A percentile compares a stretch with the other conserved stretches of the same genome.
Conservation (phyloP, 2,113 vertebrate species). For the Poicephalus gulielmi region DNA sequence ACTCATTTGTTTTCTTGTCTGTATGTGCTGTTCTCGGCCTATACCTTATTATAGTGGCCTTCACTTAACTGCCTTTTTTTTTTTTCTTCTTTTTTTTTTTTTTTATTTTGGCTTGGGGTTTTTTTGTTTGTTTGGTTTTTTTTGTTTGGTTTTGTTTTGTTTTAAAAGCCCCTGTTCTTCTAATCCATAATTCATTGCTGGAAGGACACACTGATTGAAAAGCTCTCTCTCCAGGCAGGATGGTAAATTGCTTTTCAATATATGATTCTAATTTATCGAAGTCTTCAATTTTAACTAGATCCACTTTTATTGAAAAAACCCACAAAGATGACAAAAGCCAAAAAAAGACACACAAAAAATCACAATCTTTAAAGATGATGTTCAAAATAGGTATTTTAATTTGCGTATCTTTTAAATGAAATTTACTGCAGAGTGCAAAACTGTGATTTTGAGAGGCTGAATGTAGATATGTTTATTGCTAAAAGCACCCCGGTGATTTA, state of each 20-base stretch:
- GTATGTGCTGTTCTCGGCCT: neutral
- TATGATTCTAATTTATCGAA: slow-evolving; percentile 7
- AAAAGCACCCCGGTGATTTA: neutral
- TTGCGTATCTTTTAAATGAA: neutral
- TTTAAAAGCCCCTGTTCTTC: neutral
- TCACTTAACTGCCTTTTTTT: neutral
- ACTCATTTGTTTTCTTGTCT: neutral
- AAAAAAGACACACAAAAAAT: neutral
- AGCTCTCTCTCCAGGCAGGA: neutral
- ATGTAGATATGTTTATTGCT: neutral
- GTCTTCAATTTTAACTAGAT: neutral
- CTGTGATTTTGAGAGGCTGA: neutral
- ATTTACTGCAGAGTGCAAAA: neutral
- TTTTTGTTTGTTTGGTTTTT: neutral
- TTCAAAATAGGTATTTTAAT: neutral
- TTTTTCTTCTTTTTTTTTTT: too few species aligned
- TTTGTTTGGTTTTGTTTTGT: neutral
- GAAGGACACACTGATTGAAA: slow-evolving; percentile 24
- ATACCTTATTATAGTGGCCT: neutral
- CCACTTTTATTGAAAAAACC: neutral
- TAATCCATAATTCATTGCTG: slow-evolving; percentile 13
- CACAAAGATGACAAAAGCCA: neutral
- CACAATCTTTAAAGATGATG: neutral
- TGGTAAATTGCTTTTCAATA: slow-evolving; percentile 17
- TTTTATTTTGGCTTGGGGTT: neutral